Evolutionary conservation across 2,888 invertebrate species (phyloP).

Genomic region (Dryococelus australis): DNA sequence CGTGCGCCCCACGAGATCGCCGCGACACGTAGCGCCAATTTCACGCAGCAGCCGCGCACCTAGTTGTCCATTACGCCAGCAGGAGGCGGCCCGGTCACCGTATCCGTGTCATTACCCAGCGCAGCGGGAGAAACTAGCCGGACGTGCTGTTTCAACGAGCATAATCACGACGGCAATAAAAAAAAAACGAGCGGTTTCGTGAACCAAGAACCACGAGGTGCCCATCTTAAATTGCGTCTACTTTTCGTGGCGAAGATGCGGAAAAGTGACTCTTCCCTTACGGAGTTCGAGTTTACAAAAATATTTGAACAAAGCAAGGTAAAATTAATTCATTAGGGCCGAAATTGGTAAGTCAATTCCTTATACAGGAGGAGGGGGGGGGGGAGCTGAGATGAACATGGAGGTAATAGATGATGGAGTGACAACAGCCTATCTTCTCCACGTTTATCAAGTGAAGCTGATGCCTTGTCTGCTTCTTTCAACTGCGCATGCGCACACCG

Average conservation of each 20-base stretch:
- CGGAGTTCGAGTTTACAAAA: neutral
- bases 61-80: neutral
- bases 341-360: too few species aligned
- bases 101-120: neutral
- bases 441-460: too few species aligned
- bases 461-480: too few species aligned
- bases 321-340: too few species aligned
- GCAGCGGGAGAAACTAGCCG: neutral
- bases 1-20: neutral
- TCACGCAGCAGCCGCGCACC: slow-evolving; percentile 1
- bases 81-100: slow-evolving; percentile 7
- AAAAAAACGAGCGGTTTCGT: neutral
- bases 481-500: too few species aligned
- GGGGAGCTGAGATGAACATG: too few species aligned
- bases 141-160: neutral
- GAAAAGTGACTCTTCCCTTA: neutral
- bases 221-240: neutral
- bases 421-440: too few species aligned
- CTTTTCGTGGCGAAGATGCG: neutral
- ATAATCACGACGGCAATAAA: neutral
- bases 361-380: too few species aligned
- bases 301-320: too few species aligned
- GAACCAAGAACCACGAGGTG: neutral
- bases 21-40: neutral
- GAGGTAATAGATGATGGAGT: too few species aligned